phyloP scores from a whole-genome alignment of 2,797 vertebrate species.

The Scolopax bukidnonensis region DNA sequence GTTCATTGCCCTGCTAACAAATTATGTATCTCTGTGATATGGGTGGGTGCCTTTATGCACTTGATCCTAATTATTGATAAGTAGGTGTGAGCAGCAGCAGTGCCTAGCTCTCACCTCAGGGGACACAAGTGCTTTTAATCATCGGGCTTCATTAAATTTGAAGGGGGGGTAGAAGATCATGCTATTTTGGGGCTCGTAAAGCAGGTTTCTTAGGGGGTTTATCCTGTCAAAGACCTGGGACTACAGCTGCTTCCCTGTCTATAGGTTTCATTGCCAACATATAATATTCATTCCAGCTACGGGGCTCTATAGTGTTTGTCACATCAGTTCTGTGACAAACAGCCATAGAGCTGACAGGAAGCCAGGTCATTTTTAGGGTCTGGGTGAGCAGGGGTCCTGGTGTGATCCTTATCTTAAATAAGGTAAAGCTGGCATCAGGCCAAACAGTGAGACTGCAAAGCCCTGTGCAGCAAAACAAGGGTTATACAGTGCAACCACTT shows the following conservation, averaged over 20 bases:
- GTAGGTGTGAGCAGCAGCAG: neutral
- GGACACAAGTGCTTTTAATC: neutral
- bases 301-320: no score
- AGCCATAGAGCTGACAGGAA: neutral
- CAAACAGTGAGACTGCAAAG: neutral
- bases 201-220: neutral
- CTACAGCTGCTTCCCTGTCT: neutral
- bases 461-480: neutral
- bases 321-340: neutral
- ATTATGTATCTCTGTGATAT: neutral
- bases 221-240: neutral
- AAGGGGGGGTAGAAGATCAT: neutral
- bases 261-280: neutral
- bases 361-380: neutral
- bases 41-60: neutral
- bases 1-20: neutral
- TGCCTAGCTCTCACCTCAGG: neutral
- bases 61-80: constrained; percentile 17
- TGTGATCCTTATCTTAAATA: neutral
- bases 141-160: neutral
- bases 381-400: neutral
- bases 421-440: neutral
- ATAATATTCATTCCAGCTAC: no score
- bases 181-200: neutral
- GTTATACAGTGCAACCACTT: neutral